Evolutionary conservation across 2,797 vertebrate species (phyloP), one percentile per base, ranked within the genome.

Genomic region (Amblyopsis hoosieri): DNA sequence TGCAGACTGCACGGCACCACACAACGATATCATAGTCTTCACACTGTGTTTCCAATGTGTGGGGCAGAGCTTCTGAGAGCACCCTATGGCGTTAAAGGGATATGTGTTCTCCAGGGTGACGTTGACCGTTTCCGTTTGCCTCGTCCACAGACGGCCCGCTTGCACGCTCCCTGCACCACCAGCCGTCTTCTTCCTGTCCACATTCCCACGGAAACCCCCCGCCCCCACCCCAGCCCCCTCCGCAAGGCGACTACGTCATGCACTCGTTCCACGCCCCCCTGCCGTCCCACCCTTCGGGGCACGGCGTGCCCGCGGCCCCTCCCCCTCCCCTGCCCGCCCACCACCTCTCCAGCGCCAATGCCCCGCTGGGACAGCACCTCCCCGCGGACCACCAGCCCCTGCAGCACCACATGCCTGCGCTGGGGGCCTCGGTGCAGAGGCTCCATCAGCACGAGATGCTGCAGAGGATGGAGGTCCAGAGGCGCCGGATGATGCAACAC

Each of bases 401-500:
- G 75, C 92, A 94, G 3, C 97, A 98, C 83, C 96, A 98, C 73
- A 92, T 99, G 80, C 93, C 95, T n/a, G 85, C 95, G 14, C 81
- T 98, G 23, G 95, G 94, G 10, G 92, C 96, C 65, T 90, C 96
- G 0, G 93, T 96, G 65, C 97, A 97, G 88, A 91, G 97, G 89
- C 91, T 99, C 49, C 96, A 98, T 85, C 92, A 92, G 11, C 97
- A 99, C 8, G 96, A 99, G 68, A 93, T 98, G 79, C 94, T 99
- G 90, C 97, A 98, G 90, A 94, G 97, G 88, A 96, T 98, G 94
- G 98, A 99, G 90, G 96, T 94, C 76, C 97, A 99, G 79, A 92
- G 98, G 64, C 94, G 96, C 74, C 88, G 97, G 70, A 95, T 99
- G 95, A 96, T 99, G 96, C 98, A 99, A 77, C 97, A 98, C 72